phyloP scores from a whole-genome alignment of 2,113 vertebrate genomes.

The Malaclemys terrapin region DNA sequence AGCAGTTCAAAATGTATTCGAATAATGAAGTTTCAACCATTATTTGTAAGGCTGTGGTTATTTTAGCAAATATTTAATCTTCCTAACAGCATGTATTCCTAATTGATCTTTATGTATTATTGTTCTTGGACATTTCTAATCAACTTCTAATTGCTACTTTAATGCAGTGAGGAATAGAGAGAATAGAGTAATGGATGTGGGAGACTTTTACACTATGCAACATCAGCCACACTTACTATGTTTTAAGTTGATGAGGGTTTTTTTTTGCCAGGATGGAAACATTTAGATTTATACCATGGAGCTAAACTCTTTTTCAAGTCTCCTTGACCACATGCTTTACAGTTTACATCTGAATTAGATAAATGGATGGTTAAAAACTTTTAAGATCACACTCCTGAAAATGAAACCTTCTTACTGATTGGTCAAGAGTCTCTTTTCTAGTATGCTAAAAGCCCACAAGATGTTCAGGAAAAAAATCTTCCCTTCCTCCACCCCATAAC shows the following conservation, averaged over 20 bases:
- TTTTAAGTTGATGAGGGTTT: slow-evolving; percentile 16
- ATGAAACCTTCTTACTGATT: background rate
- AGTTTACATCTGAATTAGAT: background rate
- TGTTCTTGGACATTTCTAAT: slow-evolving; percentile 77
- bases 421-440: background rate
- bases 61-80: slow-evolving; percentile 85
- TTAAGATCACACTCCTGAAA: background rate
- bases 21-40: slow-evolving; percentile 82
- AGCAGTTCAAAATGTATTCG: slow-evolving; percentile 74
- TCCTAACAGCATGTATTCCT: slow-evolving; percentile 75
- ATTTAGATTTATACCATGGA: background rate
- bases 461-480: background rate
- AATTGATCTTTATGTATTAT: slow-evolving; percentile 82
- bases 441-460: background rate
- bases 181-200: slow-evolving; percentile 53
- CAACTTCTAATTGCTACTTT: slow-evolving; percentile 74
- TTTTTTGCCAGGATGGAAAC: background rate
- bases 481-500: background rate
- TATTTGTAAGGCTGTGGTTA: slow-evolving; percentile 80
- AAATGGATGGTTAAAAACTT: background rate
- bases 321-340: background rate
- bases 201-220: slow-evolving; percentile 12
- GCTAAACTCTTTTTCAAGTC: background rate
- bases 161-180: slow-evolving; percentile 52
- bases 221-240: slow-evolving; percentile 26